Conservation (phyloP, 2,113 vertebrate species). For the Macrotus californicus region DNA sequence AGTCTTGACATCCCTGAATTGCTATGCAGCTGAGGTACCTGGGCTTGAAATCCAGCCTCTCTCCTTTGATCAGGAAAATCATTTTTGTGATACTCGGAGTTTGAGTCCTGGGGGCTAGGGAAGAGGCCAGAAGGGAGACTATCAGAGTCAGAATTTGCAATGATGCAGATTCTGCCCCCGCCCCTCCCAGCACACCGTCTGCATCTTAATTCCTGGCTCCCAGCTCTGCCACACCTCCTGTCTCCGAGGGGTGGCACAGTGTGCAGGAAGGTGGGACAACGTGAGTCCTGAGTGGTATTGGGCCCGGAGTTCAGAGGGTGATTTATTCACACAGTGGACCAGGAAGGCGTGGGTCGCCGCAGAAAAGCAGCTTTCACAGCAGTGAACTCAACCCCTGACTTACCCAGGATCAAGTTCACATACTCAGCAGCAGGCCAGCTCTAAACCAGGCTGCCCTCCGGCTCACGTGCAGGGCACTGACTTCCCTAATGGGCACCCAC, state of each 20-base stretch:
- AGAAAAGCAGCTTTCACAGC: not conserved
- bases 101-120: slow-evolving; percentile 7
- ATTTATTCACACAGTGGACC: not conserved
- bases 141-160: not conserved
- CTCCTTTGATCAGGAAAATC: slow-evolving; percentile 55
- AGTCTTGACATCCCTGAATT: slow-evolving; percentile 21
- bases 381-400: rapidly evolving
- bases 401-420: not conserved
- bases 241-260: slow-evolving; percentile 1
- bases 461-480: not conserved
- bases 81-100: slow-evolving; percentile 23
- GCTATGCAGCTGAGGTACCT: not conserved
- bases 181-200: not conserved
- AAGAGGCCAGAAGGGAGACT: not conserved
- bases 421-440: not conserved
- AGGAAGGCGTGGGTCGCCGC: not conserved
- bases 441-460: not conserved
- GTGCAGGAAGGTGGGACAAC: not conserved
- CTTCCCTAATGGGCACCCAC: not conserved
- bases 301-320: slow-evolving; percentile 20
- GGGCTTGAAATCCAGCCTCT: not conserved
- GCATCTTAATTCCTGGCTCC: slow-evolving; percentile 33
- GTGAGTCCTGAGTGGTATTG: slow-evolving; percentile 38
- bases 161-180: not conserved
- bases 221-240: not conserved